These are phyloP conservation scores for Schizotus pectinicornis DNA, from an alignment of 2,888 invertebrate species.

Conservation along the genomic window DNA sequence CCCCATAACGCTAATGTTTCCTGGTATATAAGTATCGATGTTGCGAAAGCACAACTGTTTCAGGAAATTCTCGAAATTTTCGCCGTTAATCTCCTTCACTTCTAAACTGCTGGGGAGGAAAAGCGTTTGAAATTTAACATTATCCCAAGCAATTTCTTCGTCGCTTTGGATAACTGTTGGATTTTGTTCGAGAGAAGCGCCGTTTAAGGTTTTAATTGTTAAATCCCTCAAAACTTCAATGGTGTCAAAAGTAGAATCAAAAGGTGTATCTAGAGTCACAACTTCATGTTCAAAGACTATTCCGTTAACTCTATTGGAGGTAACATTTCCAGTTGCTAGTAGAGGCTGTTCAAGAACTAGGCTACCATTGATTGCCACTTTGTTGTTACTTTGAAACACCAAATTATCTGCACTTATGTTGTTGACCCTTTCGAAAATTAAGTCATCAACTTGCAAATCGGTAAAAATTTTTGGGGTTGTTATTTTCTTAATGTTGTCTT, in stretches of 20 bases:
- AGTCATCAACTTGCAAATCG: slow-evolving; percentile 42
- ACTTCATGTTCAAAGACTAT: slow-evolving; percentile 38
- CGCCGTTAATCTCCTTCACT: slow-evolving; percentile 58
- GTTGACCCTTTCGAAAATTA: slow-evolving; percentile 48
- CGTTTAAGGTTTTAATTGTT: slow-evolving; percentile 35
- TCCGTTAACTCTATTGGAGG: slow-evolving; percentile 37
- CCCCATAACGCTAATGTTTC: slow-evolving; percentile 58
- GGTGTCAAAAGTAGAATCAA: slow-evolving; percentile 40
- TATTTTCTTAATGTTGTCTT: slow-evolving; percentile 37
- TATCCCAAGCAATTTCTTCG: slow-evolving; percentile 4
- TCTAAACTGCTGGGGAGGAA: slow-evolving; percentile 49
- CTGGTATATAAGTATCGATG: slow-evolving; percentile 51
- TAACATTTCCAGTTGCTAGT: slow-evolving; percentile 34
- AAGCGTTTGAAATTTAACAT: slow-evolving; percentile 31
- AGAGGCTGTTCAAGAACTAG: slow-evolving; percentile 42
- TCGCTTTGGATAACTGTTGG: slow-evolving; percentile 18
- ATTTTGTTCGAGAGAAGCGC: slow-evolving; percentile 11
- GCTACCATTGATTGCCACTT: slow-evolving; percentile 43
- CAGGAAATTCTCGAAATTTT: slow-evolving; percentile 58
- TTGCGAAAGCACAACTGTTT: slow-evolving; percentile 59
- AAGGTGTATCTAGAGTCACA: slow-evolving; percentile 28
- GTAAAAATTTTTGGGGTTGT: slow-evolving; percentile 48
- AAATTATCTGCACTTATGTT: slow-evolving; percentile 41
- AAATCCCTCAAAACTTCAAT: slow-evolving; percentile 34
- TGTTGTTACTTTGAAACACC: slow-evolving; percentile 34